phyloP scores from a whole-genome alignment of 2,888 invertebrate species.

The Brachynemurus nebulosus region DNA sequence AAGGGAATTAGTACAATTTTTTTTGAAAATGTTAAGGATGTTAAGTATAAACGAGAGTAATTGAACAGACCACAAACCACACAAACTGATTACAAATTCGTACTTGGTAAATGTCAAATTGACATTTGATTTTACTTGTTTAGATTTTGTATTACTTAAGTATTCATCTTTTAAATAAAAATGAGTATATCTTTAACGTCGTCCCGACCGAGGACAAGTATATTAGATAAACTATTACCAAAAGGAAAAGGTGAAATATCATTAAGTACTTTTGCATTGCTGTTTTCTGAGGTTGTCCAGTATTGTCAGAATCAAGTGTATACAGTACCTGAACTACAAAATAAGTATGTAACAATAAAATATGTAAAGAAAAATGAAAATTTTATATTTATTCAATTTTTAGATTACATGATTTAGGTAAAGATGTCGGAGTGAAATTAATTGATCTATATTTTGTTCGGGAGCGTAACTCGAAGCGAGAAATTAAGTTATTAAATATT shows the following conservation, averaged over 20 bases:
- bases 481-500: conserved; percentile 89
- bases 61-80: too few species aligned
- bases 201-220: conserved; percentile 53
- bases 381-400: conserved; percentile 17
- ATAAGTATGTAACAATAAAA: conserved; percentile 47
- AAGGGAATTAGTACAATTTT: too few species aligned
- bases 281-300: conserved; percentile 97
- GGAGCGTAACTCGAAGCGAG: conserved; percentile 86
- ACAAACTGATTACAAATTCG: too few species aligned
- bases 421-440: conserved; percentile 86
- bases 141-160: too few species aligned
- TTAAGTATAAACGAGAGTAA: too few species aligned
- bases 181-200: conserved; percentile 10
- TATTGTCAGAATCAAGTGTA: conserved; percentile 94
- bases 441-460: conserved; percentile 89
- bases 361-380: conserved; percentile 7
- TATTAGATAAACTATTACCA: conserved; percentile 80
- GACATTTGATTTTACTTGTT: too few species aligned
- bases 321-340: conserved; percentile 89
- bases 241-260: conserved; percentile 90
- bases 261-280: conserved; percentile 79
- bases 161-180: too few species aligned
- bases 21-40: too few species aligned
- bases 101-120: too few species aligned
- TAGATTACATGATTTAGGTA: conserved; percentile 87